Evolutionary conservation across 2,797 vertebrate genomes (phyloP).

Genomic region (Pseudopleuronectes americanus): DNA sequence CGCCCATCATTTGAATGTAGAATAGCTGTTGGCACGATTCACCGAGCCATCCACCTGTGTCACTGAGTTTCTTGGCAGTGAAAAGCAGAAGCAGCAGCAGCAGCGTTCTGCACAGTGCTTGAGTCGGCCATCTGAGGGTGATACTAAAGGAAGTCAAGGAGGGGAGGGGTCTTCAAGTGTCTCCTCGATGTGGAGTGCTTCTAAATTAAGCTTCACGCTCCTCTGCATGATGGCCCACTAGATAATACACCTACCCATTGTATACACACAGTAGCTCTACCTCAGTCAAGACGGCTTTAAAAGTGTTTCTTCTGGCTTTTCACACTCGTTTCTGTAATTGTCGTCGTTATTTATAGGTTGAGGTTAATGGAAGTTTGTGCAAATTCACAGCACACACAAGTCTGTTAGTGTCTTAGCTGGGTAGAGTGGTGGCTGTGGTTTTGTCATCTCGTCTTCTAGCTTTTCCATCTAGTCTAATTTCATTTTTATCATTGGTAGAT

Average conservation of each 20-base stretch:
- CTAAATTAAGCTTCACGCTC: constrained; percentile 73
- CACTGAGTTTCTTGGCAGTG: constrained; percentile 14
- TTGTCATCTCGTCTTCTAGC: too few relatives aligned
- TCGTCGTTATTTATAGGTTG: too few relatives aligned
- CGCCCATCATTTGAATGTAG: constrained; percentile 5
- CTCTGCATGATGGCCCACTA: constrained; percentile 51
- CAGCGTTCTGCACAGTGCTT: constrained; percentile 30
- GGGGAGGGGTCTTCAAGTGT: constrained; percentile 74
- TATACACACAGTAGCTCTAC: constrained; percentile 30
- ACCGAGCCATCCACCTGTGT: constrained; percentile 1
- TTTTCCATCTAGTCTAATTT: too few relatives aligned
- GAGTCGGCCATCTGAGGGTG: constrained; percentile 49
- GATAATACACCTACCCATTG: constrained; percentile 54
- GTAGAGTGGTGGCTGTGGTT: too few relatives aligned
- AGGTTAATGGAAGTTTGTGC: background rate
- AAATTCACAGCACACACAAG: background rate
- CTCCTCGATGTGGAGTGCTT: constrained; percentile 77
- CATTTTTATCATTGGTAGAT: too few relatives aligned
- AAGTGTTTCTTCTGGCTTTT: constrained; percentile 15
- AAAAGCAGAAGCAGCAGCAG: constrained; percentile 11
- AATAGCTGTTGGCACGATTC: constrained; percentile 14
- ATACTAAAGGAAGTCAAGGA: constrained; percentile 67
- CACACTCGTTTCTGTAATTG: constrained; percentile 7
- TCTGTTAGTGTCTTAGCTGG: background rate
- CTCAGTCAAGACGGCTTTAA: background rate